Evolutionary conservation across 2,797 vertebrate species (phyloP).

Genomic region (Picus viridis): DNA sequence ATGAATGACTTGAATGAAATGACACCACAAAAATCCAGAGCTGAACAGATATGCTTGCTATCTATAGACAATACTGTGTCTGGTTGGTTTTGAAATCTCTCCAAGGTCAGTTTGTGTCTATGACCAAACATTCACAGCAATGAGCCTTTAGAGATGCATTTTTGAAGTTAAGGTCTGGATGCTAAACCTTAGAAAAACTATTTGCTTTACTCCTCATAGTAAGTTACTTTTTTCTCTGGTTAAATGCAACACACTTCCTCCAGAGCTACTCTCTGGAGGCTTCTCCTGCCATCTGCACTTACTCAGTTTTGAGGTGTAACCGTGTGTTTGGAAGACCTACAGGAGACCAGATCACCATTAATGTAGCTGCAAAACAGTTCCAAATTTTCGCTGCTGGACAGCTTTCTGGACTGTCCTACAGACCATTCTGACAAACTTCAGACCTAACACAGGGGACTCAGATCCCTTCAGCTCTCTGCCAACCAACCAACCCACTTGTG

Average conservation of each 20-base stretch:
- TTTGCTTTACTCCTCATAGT: background rate
- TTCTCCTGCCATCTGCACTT: background rate
- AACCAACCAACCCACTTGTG: background rate
- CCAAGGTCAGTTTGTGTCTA: background rate
- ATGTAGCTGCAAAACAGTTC: background rate
- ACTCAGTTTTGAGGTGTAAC: background rate
- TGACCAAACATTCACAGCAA: background rate
- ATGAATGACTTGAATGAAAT: constrained; percentile 10
- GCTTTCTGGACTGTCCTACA: background rate
- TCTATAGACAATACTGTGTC: background rate
- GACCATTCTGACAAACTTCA: background rate
- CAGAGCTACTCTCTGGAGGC: background rate
- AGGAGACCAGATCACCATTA: background rate
- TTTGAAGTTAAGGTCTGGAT: background rate
- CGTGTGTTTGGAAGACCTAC: background rate
- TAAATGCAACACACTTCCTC: background rate
- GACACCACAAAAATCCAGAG: background rate
- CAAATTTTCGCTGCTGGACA: background rate
- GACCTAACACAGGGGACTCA: background rate
- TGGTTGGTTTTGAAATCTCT: background rate
- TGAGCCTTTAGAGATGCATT: background rate
- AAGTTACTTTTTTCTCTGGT: background rate
- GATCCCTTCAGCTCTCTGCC: background rate
- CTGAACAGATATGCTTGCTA: background rate
- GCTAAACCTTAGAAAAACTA: background rate